Evolutionary conservation across 2,888 invertebrate genomes (phyloP), one percentile per base, ranked within the genome.

Genomic region (Eristalis arbustorum): DNA sequence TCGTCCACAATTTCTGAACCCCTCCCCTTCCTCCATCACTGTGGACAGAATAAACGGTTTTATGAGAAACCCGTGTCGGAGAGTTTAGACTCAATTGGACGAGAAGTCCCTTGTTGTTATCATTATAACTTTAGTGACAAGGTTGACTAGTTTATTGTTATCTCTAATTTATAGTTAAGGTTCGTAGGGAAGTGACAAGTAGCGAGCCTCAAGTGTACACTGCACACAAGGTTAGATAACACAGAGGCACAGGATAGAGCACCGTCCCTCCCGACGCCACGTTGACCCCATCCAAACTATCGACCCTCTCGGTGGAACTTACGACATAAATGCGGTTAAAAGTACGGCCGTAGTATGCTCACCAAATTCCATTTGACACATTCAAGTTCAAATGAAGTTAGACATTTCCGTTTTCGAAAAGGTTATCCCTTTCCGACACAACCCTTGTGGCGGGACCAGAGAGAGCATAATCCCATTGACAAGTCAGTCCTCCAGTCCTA

Each of bases 401-500:
- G 66, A 67, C 59, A 59, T 42, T 67, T 74, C 61, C 42, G 66
- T n/a, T 28, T 14, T 56, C 18, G 18, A n/a, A 14, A n/a, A 56
- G 22, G 31, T 64, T 59, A 57, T 66, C 40, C 59, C 10, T 66
- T 66, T 57, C 31, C 18, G 49, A n/a, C 59, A 71, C 59, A 71
- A 42, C n/a, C 42, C 31, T 37, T 49, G 49, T 28, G 66, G 66
- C 42, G 25, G 13, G 31, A 42, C 59, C 59, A 25, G 66, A 22
- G 66, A 22, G 31, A 31, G 59, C 18, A n/a, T 71, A 75, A 61
- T 76, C 71, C 56, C 61, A 56, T 67, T 72, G 59, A 71, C 23
- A n/a, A 62, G 56, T 42, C 62, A 25, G 67, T 67, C 66, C 23
- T 71, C n/a, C n/a, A n/a, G n/a, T n/a, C 64, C 34, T 49, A 42